A percentile compares a stretch with the other conserved stretches of the same genome.
phyloP scores from a whole-genome alignment of 2,888 invertebrate genomes.

The Glyphotaelius pellucidus region DNA sequence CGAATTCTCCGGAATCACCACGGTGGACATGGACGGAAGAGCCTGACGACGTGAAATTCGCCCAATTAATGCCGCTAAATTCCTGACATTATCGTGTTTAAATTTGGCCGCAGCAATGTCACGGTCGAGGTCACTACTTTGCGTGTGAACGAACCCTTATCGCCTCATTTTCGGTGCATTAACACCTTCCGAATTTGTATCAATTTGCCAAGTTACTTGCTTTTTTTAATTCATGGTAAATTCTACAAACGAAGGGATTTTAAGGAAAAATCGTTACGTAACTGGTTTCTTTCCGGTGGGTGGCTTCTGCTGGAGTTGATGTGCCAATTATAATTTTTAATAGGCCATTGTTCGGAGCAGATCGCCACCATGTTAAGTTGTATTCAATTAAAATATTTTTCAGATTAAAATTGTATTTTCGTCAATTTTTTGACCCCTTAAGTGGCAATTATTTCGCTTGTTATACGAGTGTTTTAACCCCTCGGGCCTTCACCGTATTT shows the following conservation, averaged over 20 bases:
- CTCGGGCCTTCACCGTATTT: too few relatives aligned
- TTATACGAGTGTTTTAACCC: not conserved
- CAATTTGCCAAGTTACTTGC: constrained; percentile 35
- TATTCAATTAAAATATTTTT: not conserved
- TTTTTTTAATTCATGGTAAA: constrained; percentile 19
- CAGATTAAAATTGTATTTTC: not conserved
- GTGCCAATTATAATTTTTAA: constrained; percentile 29
- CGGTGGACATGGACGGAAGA: not conserved
- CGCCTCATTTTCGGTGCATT: constrained; percentile 47
- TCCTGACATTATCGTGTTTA: constrained; percentile 6
- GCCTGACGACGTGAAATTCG: not conserved
- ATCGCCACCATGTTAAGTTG: not conserved
- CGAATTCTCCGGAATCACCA: not conserved
- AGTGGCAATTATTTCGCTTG: not conserved
- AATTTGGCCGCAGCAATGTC: constrained; percentile 43
- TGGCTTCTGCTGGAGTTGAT: not conserved
- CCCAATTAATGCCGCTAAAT: constrained; percentile 19
- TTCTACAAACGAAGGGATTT: not conserved
- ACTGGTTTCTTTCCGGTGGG: constrained; percentile 33
- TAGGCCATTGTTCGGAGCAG: constrained; percentile 26
- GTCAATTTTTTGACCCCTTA: not conserved
- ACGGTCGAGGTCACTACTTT: constrained; percentile 48
- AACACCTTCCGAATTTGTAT: constrained; percentile 41
- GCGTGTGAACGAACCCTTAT: constrained; percentile 60
- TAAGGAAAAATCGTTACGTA: constrained; percentile 2